Conservation (phyloP, 2,113 vertebrate species). For the Pelmatolapia mariae region DNA sequence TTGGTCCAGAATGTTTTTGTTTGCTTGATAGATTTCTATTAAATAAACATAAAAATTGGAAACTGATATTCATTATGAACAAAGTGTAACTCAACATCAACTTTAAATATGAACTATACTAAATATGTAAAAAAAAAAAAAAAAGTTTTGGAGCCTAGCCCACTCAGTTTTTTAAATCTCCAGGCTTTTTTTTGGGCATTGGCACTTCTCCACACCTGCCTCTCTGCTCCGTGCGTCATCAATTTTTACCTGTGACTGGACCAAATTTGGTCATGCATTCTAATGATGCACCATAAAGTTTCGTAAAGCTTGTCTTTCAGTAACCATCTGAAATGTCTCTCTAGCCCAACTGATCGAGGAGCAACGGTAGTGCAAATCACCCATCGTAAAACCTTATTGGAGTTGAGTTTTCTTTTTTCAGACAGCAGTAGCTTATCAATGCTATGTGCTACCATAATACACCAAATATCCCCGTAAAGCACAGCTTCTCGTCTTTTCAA, state of each 20-base stretch:
- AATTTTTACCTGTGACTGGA: background rate
- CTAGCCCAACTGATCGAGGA: no score
- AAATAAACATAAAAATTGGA: background rate
- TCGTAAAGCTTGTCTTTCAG: no score
- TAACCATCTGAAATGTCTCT: no score
- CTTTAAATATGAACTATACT: background rate
- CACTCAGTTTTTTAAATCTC: background rate
- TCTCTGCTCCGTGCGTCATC: background rate
- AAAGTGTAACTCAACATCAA: background rate
- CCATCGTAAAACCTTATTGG: no score
- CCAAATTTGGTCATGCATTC: background rate
- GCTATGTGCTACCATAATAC: no score
- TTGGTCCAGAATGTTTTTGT: background rate
- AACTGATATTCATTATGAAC: background rate
- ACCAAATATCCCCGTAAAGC: no score
- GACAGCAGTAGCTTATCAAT: no score
- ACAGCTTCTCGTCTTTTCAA: no score
- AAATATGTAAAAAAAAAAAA: background rate
- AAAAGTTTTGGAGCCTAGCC: background rate
- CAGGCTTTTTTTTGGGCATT: background rate
- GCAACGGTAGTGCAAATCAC: no score
- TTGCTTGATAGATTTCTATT: background rate
- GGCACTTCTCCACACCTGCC: background rate
- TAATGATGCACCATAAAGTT: no score
- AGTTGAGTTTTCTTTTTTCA: no score